Base-by-base conservation (phyloP, 2,797 vertebrate species). In the Acanthurus leucopareius region DNA sequence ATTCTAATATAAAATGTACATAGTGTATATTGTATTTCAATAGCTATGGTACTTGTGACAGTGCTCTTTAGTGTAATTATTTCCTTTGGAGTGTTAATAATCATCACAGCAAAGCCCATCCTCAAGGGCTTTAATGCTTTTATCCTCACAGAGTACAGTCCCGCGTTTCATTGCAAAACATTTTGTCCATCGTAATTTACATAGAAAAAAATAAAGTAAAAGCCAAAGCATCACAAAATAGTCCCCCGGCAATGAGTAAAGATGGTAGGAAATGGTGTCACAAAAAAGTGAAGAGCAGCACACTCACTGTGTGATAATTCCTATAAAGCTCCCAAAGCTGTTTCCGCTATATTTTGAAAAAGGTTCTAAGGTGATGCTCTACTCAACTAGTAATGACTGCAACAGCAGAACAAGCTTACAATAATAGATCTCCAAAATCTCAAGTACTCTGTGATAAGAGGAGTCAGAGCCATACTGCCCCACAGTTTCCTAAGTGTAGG, bases 221-320 rank as follows among this genome's bases (percentile, higher is more conserved):
- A 58, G 53, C 0, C 40, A 75, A 77, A 75, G 48, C 22, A 66
- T 73, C 45, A 67, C 73, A 81, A 69, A 77, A 2, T 59, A 57
- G 59, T 75, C 82, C 75, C 85, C 57, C 75, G 80, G 49, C 66
- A 81, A 67, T 28, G 20, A 48, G 72, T 73, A 45, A 69, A 77
- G 45, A 59, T 59, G 64, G 45, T 57, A 79, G 42, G 53, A 71
- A 58, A 71, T 54, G n/a, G 58, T 67, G 52, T 64, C 57, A 54
- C 48, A 45, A 72, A 64, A 47, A 62, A 57, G 44, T 40, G 54
- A 61, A 58, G 19, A 78, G 14, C 57, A 67, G 17, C 52, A 73
- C 1, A 8, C 64, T 78, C 45, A 35, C 38, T 66, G 20, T 60
- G 25, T n/a, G 14, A 65, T 69, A 19, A 62, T 1, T 63, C 45